These are phyloP conservation scores for Zophobas atratus DNA, from an alignment of 1,140 invertebrate species.

Conservation along the genomic window DNA sequence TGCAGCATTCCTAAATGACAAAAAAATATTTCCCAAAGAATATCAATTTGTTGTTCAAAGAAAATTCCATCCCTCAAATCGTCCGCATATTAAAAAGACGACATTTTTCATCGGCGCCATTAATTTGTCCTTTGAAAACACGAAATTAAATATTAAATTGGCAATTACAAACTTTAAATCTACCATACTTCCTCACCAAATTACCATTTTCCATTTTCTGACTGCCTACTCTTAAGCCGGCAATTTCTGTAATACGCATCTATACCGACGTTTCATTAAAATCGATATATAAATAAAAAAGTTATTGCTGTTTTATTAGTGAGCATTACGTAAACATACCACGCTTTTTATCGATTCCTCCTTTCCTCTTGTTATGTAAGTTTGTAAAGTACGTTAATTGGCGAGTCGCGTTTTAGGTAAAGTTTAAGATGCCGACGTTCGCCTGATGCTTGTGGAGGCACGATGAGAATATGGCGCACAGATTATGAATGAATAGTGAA, in stretches of 20 bases:
- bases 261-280: constrained; percentile 15
- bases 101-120: constrained; percentile 4
- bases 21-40: neutral
- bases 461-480: too few species aligned
- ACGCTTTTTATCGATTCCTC: constrained; percentile 24
- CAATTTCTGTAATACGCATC: constrained; percentile 1
- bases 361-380: constrained; percentile 23
- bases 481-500: too few species aligned
- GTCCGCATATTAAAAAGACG: constrained; percentile 7
- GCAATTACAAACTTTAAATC: constrained; percentile 18
- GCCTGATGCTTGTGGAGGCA: too few species aligned
- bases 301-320: constrained; percentile 36
- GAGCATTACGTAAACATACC: constrained; percentile 33
- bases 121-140: constrained; percentile 7
- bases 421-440: too few species aligned
- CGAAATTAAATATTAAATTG: constrained; percentile 25
- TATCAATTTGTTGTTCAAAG: constrained; percentile 8
- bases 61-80: neutral
- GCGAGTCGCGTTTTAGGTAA: too few species aligned
- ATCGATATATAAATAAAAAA: constrained; percentile 38
- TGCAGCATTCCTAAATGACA: neutral
- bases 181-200: neutral
- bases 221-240: neutral
- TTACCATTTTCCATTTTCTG: constrained; percentile 13
- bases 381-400: constrained; percentile 11